These are phyloP conservation scores for Teleiodes luculella DNA, from an alignment of 2,888 invertebrate species.

Conservation along the genomic window DNA sequence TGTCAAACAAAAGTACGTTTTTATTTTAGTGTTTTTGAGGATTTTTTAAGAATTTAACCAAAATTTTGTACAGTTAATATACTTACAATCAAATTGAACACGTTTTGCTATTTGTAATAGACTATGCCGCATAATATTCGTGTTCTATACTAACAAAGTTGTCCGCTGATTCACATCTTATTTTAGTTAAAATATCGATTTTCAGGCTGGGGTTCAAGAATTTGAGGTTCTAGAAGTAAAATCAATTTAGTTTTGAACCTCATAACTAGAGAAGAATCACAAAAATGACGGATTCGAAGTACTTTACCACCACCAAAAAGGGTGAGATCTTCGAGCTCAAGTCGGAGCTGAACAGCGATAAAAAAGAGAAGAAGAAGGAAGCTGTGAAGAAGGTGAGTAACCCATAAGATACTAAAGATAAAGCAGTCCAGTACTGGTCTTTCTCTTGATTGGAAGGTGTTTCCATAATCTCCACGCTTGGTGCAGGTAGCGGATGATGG, in stretches of 20 bases:
- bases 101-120: neutral
- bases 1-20: slow-evolving; percentile 39
- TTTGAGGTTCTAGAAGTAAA: neutral
- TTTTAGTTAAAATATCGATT: slow-evolving; percentile 43
- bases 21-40: slow-evolving; percentile 23
- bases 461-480: no score
- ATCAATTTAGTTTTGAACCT: neutral
- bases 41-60: slow-evolving; percentile 21
- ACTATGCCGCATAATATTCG: neutral
- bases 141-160: neutral
- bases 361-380: slow-evolving; percentile 99
- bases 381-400: slow-evolving; percentile 96
- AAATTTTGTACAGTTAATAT: neutral
- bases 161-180: slow-evolving; percentile 25
- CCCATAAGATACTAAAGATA: neutral
- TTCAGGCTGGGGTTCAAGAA: slow-evolving; percentile 30
- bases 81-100: no score
- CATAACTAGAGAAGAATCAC: slow-evolving; percentile 10
- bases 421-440: no score
- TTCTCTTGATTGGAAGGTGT: no score
- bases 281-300: slow-evolving; percentile 98
- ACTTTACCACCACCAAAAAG: slow-evolving; percentile 99
- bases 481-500: no score
- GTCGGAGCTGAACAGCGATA: slow-evolving; percentile 99
- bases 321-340: slow-evolving; percentile 99